phyloP scores from a whole-genome alignment of 2,113 vertebrate genomes.

The Syrrhaptes paradoxus region DNA sequence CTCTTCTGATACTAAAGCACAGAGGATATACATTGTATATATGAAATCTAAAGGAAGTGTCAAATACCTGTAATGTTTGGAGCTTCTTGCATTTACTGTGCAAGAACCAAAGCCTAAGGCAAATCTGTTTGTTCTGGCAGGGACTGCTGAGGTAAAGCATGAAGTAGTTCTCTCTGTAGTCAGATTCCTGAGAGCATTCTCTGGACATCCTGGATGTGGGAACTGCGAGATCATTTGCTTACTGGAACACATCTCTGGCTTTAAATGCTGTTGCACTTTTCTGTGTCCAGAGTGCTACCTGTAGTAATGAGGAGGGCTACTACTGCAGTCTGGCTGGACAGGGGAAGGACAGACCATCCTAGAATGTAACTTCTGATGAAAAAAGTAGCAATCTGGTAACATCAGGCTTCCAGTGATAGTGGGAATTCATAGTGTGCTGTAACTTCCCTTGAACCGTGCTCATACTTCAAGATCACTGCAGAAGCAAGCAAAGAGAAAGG shows the following conservation, averaged over 20 bases:
- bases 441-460: background rate
- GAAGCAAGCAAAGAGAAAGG: background rate
- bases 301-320: background rate
- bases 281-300: background rate
- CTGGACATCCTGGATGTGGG: background rate
- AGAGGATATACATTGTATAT: accelerated
- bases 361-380: background rate
- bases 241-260: accelerated
- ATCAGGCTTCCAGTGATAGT: accelerated
- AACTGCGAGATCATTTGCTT: background rate
- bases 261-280: background rate
- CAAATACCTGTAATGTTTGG: background rate
- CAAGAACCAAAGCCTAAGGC: background rate
- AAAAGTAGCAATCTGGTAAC: background rate
- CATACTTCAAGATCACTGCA: background rate
- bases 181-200: background rate
- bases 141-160: background rate
- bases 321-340: background rate
- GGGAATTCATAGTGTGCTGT: background rate
- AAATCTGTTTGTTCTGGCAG: background rate
- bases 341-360: background rate
- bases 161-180: background rate
- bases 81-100: background rate
- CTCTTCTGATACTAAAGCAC: background rate
- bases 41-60: background rate